Evolutionary conservation across 2,888 invertebrate species (phyloP).

Genomic region (Habroteleia sp.): DNA sequence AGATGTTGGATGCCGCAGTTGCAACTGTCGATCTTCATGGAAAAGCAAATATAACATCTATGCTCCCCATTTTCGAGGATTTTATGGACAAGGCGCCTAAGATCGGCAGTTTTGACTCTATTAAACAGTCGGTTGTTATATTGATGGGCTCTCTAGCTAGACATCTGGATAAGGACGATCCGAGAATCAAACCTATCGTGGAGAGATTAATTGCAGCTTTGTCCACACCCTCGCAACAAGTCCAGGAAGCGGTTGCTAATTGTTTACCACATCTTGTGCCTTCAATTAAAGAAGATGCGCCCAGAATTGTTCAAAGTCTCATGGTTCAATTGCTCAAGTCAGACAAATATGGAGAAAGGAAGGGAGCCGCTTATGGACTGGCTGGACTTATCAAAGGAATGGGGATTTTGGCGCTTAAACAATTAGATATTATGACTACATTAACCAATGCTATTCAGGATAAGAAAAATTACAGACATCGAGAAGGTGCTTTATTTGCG

Average conservation of each 20-base stretch:
- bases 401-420: slow-evolving; percentile 96
- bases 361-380: slow-evolving; percentile 98
- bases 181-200: slow-evolving; percentile 96
- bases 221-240: slow-evolving; percentile 98
- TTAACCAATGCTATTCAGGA: slow-evolving; percentile 96
- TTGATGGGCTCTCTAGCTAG: slow-evolving; percentile 98
- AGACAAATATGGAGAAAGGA: slow-evolving; percentile 94
- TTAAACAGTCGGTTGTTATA: slow-evolving; percentile 97
- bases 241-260: slow-evolving; percentile 98
- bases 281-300: slow-evolving; percentile 94
- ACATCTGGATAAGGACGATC: slow-evolving; percentile 95
- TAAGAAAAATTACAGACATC: slow-evolving; percentile 96
- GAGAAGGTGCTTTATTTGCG: slow-evolving; percentile 98
- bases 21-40: slow-evolving; percentile 96
- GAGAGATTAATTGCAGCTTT: slow-evolving; percentile 93
- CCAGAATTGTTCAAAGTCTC: slow-evolving; percentile 92
- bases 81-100: slow-evolving; percentile 96
- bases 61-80: slow-evolving; percentile 95
- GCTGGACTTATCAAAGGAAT: slow-evolving; percentile 98
- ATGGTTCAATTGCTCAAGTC: slow-evolving; percentile 93
- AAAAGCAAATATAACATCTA: slow-evolving; percentile 85
- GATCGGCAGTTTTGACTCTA: slow-evolving; percentile 93
- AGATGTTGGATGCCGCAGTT: slow-evolving; percentile 97
- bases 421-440: slow-evolving; percentile 96
- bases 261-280: slow-evolving; percentile 97